Conservation (phyloP, 2,797 vertebrate genomes). For the Schizopygopsis pylzovi region DNA sequence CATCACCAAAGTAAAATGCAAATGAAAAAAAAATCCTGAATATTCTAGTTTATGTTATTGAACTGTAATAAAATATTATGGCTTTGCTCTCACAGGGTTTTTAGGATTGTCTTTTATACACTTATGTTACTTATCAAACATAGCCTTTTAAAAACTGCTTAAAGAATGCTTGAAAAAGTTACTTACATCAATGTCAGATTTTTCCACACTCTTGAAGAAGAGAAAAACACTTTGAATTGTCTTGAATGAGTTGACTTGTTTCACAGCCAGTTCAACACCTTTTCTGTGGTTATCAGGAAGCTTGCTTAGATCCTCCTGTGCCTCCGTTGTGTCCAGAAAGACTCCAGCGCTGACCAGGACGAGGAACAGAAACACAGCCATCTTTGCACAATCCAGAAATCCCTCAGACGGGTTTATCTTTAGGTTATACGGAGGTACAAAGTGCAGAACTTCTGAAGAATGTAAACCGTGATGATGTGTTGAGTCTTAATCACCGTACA, state of each 20-base stretch:
- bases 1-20: background rate
- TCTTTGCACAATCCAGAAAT: conserved; percentile 56
- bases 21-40: background rate
- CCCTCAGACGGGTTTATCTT: conserved; percentile 11
- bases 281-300: conserved; percentile 63
- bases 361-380: conserved; percentile 66
- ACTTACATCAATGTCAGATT: conserved; percentile 70
- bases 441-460: background rate
- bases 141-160: background rate
- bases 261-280: conserved; percentile 72
- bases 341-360: conserved; percentile 66
- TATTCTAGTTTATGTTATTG: background rate
- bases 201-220: conserved; percentile 69
- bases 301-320: conserved; percentile 62
- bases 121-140: no score
- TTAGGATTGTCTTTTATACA: no score
- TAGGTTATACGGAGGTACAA: background rate
- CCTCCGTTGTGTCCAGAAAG: conserved; percentile 53
- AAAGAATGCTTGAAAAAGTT: background rate
- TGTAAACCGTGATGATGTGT: background rate
- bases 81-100: no score
- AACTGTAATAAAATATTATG: no score
- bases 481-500: background rate
- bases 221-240: conserved; percentile 68
- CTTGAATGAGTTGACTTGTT: conserved; percentile 59